Conservation (phyloP, 2,888 invertebrate genomes). For the Caenorhabditis sp. region DNA sequence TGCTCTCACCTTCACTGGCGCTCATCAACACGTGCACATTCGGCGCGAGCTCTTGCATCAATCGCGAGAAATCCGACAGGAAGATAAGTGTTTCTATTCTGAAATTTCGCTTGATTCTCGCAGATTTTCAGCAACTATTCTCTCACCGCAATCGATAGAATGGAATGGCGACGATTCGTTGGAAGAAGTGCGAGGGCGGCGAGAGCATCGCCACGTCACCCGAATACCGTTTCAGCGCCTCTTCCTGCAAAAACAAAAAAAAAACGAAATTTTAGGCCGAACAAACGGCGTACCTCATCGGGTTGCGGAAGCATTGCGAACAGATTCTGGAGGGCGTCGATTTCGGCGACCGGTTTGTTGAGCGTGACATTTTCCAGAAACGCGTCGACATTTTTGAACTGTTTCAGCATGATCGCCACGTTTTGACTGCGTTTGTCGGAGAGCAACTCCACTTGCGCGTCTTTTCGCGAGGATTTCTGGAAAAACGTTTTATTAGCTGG, state of each 20-base stretch:
- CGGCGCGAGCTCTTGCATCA: slow-evolving; percentile 47
- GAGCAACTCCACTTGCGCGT: slow-evolving; percentile 59
- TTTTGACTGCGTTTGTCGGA: slow-evolving; percentile 65
- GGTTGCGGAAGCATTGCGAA: slow-evolving; percentile 56
- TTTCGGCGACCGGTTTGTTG: slow-evolving; percentile 42
- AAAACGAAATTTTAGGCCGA: neutral
- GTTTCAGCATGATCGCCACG: slow-evolving; percentile 66
- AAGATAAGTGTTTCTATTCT: slow-evolving; percentile 53
- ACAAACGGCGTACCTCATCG: slow-evolving; percentile 50
- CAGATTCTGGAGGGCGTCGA: slow-evolving; percentile 55
- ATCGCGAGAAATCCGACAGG: slow-evolving; percentile 39
- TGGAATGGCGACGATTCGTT: slow-evolving; percentile 58
- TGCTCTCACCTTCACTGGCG: slow-evolving; percentile 17
- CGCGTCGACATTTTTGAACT: slow-evolving; percentile 63
- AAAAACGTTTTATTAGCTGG: no score
- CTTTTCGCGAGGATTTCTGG: slow-evolving; percentile 40
- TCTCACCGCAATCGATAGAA: slow-evolving; percentile 62
- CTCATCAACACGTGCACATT: slow-evolving; percentile 32
- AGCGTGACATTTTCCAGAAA: slow-evolving; percentile 33
- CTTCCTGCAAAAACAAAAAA: slow-evolving; percentile 38
- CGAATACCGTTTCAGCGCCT: slow-evolving; percentile 63
- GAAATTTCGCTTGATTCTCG: neutral
- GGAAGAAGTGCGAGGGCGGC: slow-evolving; percentile 60
- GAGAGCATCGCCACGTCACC: slow-evolving; percentile 61
- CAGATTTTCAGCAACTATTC: neutral